Percentiles rank a stretch among this genome's conserved stretches.
Conservation (phyloP, 2,888 invertebrate species). For the Caradrina clavipalpis region DNA sequence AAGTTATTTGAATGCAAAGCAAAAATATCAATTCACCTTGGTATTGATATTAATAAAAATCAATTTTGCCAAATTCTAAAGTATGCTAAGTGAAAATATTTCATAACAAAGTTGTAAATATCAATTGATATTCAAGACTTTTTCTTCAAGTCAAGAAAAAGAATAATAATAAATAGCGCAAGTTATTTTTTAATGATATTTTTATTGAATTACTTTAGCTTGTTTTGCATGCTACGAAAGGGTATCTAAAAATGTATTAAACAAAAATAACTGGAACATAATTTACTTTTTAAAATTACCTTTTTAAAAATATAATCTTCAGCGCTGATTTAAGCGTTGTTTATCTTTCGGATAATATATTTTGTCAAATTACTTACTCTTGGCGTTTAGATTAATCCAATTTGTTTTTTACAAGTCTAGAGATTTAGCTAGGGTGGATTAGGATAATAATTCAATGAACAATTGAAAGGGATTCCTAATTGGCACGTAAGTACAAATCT, state of each 20-base stretch:
- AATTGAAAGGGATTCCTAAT: too few relatives aligned
- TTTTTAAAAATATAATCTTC: too few relatives aligned
- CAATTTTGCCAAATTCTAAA: neutral
- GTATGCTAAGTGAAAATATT: neutral
- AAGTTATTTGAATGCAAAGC: neutral
- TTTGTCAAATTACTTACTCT: too few relatives aligned
- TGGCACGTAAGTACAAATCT: too few relatives aligned
- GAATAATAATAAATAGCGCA: neutral
- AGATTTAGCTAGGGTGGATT: too few relatives aligned
- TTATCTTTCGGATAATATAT: too few relatives aligned
- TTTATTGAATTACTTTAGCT: neutral
- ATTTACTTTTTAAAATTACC: too few relatives aligned
- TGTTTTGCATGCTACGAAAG: neutral
- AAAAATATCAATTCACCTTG: neutral
- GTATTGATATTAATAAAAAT: neutral
- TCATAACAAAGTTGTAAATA: neutral
- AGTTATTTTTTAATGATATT: conserved; percentile 2
- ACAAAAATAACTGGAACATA: too few relatives aligned
- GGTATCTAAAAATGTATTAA: neutral
- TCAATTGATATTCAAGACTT: conserved; percentile 10
- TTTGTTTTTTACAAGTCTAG: too few relatives aligned
- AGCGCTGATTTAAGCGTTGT: too few relatives aligned
- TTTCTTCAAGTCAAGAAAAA: neutral
- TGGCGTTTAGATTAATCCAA: too few relatives aligned
- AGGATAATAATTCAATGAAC: too few relatives aligned